A percentile compares a stretch with the other conserved stretches of the same genome.
These are phyloP conservation scores for Acestrorhynchus altus DNA, from an alignment of 2,797 vertebrate species.

Conservation along the genomic window DNA sequence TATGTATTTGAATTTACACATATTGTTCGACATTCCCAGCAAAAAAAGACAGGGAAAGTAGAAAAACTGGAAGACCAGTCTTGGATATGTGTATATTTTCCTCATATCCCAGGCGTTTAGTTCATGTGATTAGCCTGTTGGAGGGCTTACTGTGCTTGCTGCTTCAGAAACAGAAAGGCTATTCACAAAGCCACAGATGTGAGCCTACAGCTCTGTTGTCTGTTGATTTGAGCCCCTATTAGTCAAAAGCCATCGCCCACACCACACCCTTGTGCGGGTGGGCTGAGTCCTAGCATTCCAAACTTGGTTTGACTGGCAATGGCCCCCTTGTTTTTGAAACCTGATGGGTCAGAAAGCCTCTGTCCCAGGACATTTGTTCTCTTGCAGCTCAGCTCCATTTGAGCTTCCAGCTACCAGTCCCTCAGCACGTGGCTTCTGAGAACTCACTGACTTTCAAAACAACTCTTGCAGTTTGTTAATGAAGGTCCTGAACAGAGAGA, in stretches of 20 bases:
- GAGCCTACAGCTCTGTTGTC: slow-evolving; percentile 32
- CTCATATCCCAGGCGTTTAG: slow-evolving; percentile 4
- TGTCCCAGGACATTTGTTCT: not conserved
- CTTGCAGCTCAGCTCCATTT: not conserved
- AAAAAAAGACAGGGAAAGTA: not conserved
- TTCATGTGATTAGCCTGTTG: slow-evolving; percentile 16
- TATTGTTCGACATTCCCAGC: not conserved
- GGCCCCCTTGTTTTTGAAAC: slow-evolving; percentile 41
- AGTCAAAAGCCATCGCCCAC: slow-evolving; percentile 52
- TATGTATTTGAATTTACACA: not conserved
- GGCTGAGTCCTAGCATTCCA: slow-evolving; percentile 25
- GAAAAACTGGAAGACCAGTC: not conserved
- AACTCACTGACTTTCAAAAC: slow-evolving; percentile 54
- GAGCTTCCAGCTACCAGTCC: not conserved
- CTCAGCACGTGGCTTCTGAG: not conserved
- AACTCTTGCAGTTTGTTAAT: slow-evolving; percentile 43
- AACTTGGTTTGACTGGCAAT: slow-evolving; percentile 34
- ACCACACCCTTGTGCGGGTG: slow-evolving; percentile 21
- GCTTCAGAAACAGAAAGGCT: slow-evolving; percentile 43
- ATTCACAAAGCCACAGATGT: slow-evolving; percentile 31
- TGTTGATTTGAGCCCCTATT: slow-evolving; percentile 45
- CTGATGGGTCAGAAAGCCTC: slow-evolving; percentile 26
- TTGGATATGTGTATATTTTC: not conserved
- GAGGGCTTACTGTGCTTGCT: not conserved
- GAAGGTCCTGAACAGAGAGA: slow-evolving; percentile 30